These are phyloP conservation scores for Rattus norvegicus DNA, from an alignment of 2,113 vertebrate genomes.

Conservation along the genomic window GRCr8 NC_086019.1:99945001-99945500, in stretches of 20 bases:
- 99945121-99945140: background rate
- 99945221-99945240: background rate
- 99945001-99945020: background rate
- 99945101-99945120: background rate
- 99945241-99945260: background rate
- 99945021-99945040: background rate
- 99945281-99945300: background rate
- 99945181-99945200: background rate
- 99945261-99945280: background rate
- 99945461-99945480: background rate
- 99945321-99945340: background rate
- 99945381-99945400: too few relatives aligned
- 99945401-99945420: background rate
- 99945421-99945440: background rate
- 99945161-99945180: background rate
- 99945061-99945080: background rate
- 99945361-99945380: background rate
- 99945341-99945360: background rate
- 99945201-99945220: background rate
- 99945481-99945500: background rate
- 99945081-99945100: background rate
- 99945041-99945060: background rate
- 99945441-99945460: background rate
- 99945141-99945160: background rate
- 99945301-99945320: background rate